Evolutionary conservation across 2,797 vertebrate species (phyloP).

Genomic region (Cygnus olor): DNA sequence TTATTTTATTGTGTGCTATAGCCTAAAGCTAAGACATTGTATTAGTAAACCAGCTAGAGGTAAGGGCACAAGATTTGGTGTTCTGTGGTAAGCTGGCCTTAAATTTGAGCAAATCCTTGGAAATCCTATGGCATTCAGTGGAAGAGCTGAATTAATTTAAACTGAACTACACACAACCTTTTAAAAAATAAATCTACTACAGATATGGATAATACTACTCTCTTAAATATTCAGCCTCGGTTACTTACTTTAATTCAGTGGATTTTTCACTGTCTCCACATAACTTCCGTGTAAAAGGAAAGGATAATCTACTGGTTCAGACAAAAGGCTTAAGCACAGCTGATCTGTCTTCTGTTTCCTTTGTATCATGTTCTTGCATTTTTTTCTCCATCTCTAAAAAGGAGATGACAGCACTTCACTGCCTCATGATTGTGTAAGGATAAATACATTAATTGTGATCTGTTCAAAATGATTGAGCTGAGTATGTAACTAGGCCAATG

Average conservation of each 20-base stretch:
- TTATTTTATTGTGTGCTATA: background rate
- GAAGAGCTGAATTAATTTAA: constrained; percentile 44
- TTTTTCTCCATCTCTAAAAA: constrained; percentile 11
- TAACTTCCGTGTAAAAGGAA: constrained; percentile 20
- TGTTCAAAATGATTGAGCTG: background rate
- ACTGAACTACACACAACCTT: constrained; percentile 41
- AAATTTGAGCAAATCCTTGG: constrained; percentile 27
- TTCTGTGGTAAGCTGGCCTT: constrained; percentile 10
- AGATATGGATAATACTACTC: constrained; percentile 26
- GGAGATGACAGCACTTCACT: constrained; percentile 39
- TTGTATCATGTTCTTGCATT: constrained; percentile 11
- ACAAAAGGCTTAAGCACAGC: constrained; percentile 44
- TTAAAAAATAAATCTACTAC: constrained; percentile 42
- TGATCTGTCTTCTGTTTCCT: constrained; percentile 34
- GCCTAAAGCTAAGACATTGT: background rate
- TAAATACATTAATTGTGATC: constrained; percentile 33
- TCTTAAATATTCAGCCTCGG: constrained; percentile 30
- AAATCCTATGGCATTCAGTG: constrained; percentile 3
- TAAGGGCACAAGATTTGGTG: background rate
- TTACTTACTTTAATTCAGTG: constrained; percentile 38
- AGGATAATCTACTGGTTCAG: constrained; percentile 52
- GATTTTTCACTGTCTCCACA: constrained; percentile 35
- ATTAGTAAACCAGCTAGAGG: constrained; percentile 5
- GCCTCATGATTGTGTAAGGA: background rate
- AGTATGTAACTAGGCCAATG: background rate